Conservation (phyloP, 2,113 vertebrate genomes). For the Aramus guarauna region DNA sequence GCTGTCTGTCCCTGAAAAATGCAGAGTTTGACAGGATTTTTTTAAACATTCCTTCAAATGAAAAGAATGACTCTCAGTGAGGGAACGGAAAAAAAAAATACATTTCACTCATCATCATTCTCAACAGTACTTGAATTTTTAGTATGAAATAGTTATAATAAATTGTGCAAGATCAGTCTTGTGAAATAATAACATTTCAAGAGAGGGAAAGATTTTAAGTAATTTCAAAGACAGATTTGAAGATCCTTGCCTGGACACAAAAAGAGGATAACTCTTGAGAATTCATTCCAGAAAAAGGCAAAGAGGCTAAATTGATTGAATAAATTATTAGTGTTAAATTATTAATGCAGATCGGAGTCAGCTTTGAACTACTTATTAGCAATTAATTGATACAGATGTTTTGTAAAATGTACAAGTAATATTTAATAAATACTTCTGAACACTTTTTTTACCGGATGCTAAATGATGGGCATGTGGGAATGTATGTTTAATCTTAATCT, state of each 20-base stretch:
- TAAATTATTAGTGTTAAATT: conserved; percentile 29
- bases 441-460: background rate
- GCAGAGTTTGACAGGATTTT: background rate
- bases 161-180: background rate
- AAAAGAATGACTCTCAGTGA: background rate
- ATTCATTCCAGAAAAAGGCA: background rate
- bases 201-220: background rate
- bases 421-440: background rate
- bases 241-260: background rate
- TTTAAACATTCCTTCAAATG: background rate
- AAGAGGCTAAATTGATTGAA: background rate
- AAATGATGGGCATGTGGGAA: background rate
- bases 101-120: background rate
- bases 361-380: background rate
- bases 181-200: background rate
- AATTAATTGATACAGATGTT: conserved; percentile 5
- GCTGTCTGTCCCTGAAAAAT: background rate
- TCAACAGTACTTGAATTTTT: background rate
- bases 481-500: background rate
- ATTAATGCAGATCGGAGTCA: conserved; percentile 4
- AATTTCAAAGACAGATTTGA: conserved; percentile 1
- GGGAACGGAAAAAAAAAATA: background rate
- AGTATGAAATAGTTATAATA: background rate
- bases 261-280: background rate
- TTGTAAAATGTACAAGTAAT: background rate